A percentile compares a stretch with the other conserved stretches of the same genome.
Conservation (phyloP, 2,888 invertebrate genomes). For the Hartigia nigra region DNA sequence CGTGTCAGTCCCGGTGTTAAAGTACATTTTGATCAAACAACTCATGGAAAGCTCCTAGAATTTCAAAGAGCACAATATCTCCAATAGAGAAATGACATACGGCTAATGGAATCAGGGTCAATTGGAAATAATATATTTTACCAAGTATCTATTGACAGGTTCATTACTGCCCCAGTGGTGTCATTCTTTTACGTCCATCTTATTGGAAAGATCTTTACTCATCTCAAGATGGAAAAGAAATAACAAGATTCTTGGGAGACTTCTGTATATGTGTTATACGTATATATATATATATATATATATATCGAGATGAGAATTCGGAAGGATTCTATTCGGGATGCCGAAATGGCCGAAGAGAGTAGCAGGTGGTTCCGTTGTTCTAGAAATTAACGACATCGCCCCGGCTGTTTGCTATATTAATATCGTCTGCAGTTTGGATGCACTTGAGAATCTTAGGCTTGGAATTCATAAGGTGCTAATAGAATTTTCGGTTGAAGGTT, state of each 20-base stretch:
- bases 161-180: not conserved
- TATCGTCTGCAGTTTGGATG: not conserved
- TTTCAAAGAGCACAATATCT: not conserved
- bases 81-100: not conserved
- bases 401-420: conserved; percentile 12
- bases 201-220: not conserved
- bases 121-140: not conserved
- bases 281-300: not conserved
- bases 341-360: not conserved
- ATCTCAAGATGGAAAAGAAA: not conserved
- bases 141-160: not conserved
- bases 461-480: conserved; percentile 14
- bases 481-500: conserved; percentile 3
- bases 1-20: not conserved
- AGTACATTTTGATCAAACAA: not conserved
- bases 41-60: not conserved
- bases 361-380: not conserved
- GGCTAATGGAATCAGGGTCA: not conserved
- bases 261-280: not conserved
- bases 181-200: not conserved
- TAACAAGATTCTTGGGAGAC: not conserved
- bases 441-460: not conserved
- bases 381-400: not conserved
- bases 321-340: not conserved
- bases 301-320: not conserved